A percentile compares a stretch with the other conserved stretches of the same genome.
Conservation (phyloP, 2,113 vertebrate species). For the Puntigrus tetrazona region DNA sequence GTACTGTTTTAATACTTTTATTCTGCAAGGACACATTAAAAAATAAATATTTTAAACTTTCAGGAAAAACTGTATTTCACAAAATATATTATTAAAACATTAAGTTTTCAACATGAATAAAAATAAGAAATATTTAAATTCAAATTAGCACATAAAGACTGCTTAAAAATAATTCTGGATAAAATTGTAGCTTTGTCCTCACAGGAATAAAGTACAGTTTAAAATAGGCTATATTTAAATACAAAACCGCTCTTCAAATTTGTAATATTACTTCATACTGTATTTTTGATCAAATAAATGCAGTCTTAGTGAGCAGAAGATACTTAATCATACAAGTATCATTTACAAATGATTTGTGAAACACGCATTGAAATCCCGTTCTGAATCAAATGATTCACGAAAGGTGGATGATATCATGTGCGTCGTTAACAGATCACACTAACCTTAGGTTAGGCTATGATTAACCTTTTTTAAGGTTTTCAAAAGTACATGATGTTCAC, state of each 20-base stretch:
- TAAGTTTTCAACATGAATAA: neutral
- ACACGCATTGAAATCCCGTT: too few species aligned
- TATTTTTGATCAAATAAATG: neutral
- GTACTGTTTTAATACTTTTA: neutral
- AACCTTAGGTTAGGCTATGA: too few species aligned
- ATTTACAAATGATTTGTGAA: too few species aligned
- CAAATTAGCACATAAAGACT: neutral
- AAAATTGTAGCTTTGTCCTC: neutral
- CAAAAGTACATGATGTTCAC: too few species aligned
- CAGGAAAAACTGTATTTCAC: neutral
- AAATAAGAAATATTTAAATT: neutral
- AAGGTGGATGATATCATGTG: too few species aligned
- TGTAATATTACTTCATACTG: neutral
- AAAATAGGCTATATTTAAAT: neutral
- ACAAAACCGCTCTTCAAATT: neutral
- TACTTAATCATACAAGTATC: too few species aligned
- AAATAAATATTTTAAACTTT: neutral
- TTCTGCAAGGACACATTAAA: neutral
- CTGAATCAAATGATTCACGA: too few species aligned
- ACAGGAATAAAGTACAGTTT: neutral
- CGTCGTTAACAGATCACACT: too few species aligned
- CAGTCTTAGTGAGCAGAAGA: neutral
- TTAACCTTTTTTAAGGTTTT: too few species aligned
- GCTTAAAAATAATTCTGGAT: neutral
- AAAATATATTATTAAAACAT: too few species aligned